These are phyloP conservation scores for Disparrhopalites patrizii DNA, from an alignment of 2,888 invertebrate species.

Conservation along the genomic window DNA sequence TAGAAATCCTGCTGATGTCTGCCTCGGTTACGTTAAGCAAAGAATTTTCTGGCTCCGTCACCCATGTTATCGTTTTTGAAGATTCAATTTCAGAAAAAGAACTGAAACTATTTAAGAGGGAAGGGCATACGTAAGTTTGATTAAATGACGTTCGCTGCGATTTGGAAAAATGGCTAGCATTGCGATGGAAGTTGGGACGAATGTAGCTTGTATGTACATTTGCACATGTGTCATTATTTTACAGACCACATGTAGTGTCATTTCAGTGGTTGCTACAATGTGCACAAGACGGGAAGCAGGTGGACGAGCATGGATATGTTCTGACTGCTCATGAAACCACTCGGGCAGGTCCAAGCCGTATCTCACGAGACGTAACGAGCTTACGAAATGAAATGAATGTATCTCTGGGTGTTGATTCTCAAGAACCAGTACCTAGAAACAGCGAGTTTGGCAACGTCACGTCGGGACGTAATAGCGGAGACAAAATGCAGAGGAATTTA, in stretches of 20 bases:
- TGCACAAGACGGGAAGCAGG: conserved; percentile 58
- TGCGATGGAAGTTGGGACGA: too few relatives aligned
- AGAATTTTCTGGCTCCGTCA: conserved; percentile 57
- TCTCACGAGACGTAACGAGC: neutral
- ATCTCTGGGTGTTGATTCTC: neutral
- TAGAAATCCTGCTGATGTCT: too few relatives aligned
- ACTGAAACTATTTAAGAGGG: conserved; percentile 51
- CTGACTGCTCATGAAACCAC: neutral
- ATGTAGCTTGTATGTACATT: too few relatives aligned
- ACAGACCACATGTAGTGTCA: conserved; percentile 61
- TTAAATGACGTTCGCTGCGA: neutral
- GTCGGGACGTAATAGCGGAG: neutral
- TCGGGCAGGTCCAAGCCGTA: neutral
- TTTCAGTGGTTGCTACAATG: conserved; percentile 73
- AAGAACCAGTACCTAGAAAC: neutral
- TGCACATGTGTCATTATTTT: too few relatives aligned
- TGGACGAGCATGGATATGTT: neutral
- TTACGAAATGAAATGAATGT: neutral
- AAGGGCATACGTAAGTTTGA: conserved; percentile 30
- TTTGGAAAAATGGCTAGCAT: too few relatives aligned
- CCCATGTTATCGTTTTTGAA: conserved; percentile 74
- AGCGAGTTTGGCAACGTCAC: neutral
- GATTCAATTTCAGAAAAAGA: conserved; percentile 54
- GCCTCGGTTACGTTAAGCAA: neutral
- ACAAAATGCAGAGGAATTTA: neutral